A percentile compares a stretch with the other conserved stretches of the same genome.
Conservation (phyloP, 2,888 invertebrate species). For the Habrosyne pyritoides region DNA sequence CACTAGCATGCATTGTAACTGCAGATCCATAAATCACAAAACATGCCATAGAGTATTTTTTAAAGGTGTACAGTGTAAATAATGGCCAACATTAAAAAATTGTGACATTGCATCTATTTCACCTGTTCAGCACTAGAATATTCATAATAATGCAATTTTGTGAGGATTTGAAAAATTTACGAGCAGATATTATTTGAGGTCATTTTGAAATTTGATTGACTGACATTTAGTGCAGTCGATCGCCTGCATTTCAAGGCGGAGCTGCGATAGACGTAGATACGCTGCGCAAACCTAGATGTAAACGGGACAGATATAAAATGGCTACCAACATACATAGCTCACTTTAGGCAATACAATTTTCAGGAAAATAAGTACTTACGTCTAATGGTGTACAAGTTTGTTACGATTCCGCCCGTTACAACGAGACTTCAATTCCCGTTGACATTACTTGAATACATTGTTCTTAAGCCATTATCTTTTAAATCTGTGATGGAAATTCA, state of each 20-base stretch:
- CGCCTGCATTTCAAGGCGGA: not conserved
- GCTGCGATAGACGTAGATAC: not conserved
- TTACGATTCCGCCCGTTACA: conserved; percentile 14
- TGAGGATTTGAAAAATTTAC: not conserved
- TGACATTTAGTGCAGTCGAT: not conserved
- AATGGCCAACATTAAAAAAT: not conserved
- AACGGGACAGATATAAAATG: conserved; percentile 31
- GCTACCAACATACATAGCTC: conserved; percentile 32
- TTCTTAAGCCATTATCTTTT: conserved; percentile 52
- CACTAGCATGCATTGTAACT: not conserved
- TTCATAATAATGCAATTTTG: not conserved
- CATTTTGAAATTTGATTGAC: not conserved
- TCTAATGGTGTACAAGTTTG: conserved; percentile 12
- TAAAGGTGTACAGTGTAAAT: not conserved
- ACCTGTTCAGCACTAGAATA: not conserved
- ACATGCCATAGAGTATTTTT: not conserved
- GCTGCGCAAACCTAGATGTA: not conserved
- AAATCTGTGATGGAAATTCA: conserved; percentile 49
- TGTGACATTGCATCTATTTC: not conserved
- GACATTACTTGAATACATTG: conserved; percentile 50
- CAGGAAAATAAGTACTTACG: conserved; percentile 28
- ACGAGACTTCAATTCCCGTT: conserved; percentile 39
- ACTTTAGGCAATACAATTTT: conserved; percentile 9
- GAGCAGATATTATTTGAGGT: not conserved
- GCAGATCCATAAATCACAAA: not conserved